These are phyloP conservation scores for Sarcophaga peregrina DNA, from an alignment of 1,140 invertebrate genomes.

Conservation along the genomic window DNA sequence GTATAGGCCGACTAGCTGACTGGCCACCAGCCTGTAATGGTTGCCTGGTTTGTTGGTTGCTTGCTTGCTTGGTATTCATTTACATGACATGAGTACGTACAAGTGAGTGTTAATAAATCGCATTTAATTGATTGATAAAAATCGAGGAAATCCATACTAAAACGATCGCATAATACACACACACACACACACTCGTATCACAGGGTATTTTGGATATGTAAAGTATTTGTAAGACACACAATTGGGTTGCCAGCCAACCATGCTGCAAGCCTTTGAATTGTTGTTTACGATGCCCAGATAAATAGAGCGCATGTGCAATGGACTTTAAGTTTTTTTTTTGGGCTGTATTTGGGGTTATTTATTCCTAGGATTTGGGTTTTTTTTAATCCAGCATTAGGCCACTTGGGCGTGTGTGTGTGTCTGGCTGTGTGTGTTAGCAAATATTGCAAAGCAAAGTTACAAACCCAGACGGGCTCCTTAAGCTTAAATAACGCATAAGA, in stretches of 20 bases:
- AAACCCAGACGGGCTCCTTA: background rate
- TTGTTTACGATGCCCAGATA: background rate
- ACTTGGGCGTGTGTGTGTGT: too few relatives aligned
- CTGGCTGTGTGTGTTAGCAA: too few relatives aligned
- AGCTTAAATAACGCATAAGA: background rate
- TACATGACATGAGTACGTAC: constrained; percentile 25
- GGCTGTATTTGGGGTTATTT: background rate
- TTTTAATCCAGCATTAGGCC: background rate
- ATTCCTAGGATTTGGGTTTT: background rate
- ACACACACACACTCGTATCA: too few relatives aligned
- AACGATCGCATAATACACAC: background rate
- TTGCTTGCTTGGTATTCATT: background rate
- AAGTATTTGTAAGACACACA: background rate
- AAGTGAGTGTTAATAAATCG: constrained; percentile 36
- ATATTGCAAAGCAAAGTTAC: too few relatives aligned
- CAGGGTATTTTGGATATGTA: background rate
- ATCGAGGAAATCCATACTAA: constrained; percentile 1
- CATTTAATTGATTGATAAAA: constrained; percentile 38
- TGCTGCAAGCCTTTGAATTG: background rate
- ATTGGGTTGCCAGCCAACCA: background rate
- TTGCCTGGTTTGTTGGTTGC: background rate
- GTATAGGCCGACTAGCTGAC: too few relatives aligned
- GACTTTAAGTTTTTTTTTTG: background rate
- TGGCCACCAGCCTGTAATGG: background rate
- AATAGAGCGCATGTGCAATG: constrained; percentile 20